A percentile compares a stretch with the other conserved stretches of the same genome.
phyloP scores from a whole-genome alignment of 2,113 vertebrate species.

The Dromas ardeola region DNA sequence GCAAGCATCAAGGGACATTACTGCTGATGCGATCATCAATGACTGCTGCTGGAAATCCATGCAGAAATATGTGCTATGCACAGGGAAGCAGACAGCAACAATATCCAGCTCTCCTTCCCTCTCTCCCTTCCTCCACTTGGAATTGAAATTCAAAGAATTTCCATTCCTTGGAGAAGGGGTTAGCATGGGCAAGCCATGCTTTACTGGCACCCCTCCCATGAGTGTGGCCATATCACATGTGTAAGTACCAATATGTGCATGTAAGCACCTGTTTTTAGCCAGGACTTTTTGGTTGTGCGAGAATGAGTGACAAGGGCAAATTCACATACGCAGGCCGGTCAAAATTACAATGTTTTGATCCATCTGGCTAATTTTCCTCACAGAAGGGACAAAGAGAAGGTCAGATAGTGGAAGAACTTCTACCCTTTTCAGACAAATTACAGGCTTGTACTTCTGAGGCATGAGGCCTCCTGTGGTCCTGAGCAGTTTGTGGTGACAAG shows the following conservation, averaged over 20 bases:
- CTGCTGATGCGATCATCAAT: not conserved
- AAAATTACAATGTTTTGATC: not conserved
- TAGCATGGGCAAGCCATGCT: not conserved
- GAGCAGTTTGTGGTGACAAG: not conserved
- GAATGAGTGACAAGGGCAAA: not conserved
- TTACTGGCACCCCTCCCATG: not conserved
- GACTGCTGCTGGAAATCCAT: constrained; percentile 40
- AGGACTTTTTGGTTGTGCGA: not conserved
- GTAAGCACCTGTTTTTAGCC: not conserved
- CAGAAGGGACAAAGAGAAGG: not conserved
- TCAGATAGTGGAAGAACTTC: not conserved
- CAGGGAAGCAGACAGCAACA: not conserved
- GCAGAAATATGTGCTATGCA: constrained; percentile 24
- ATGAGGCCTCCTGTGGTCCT: not conserved
- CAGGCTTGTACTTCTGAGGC: not conserved
- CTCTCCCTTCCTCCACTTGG: not conserved
- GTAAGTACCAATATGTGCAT: not conserved
- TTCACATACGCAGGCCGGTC: not conserved
- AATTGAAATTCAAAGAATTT: not conserved
- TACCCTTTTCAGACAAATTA: not conserved
- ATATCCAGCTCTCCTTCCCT: not conserved
- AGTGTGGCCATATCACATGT: not conserved
- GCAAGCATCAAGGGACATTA: constrained; percentile 24
- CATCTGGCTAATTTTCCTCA: not conserved
- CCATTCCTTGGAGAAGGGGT: not conserved